Percentiles rank a stretch among this genome's conserved stretches.
These are phyloP conservation scores for Rhea pennata DNA, from an alignment of 2,113 vertebrate species.

Conservation along the genomic window DNA sequence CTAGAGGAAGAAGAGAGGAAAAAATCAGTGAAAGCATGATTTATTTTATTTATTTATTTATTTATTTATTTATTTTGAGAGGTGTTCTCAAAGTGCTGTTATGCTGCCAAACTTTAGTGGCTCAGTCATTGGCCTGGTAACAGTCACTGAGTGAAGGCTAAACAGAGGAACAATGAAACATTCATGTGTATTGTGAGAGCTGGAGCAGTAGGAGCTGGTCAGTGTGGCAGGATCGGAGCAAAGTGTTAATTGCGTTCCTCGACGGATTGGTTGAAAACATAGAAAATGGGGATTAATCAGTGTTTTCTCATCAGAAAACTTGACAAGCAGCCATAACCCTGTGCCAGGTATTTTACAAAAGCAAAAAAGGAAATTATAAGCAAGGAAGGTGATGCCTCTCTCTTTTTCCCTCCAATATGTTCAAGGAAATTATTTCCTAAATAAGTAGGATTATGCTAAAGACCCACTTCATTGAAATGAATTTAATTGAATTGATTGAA, in stretches of 20 bases:
- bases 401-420: neutral
- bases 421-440: neutral
- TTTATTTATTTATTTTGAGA: neutral
- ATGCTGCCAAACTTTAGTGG: slow-evolving; percentile 1
- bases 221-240: slow-evolving; percentile 32
- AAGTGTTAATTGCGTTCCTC: slow-evolving; percentile 36
- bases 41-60: neutral
- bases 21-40: slow-evolving; percentile 7
- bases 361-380: neutral
- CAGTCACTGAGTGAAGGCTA: neutral
- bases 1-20: neutral
- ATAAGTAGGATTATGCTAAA: neutral
- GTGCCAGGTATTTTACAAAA: neutral
- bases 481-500: neutral
- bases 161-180: slow-evolving; percentile 36
- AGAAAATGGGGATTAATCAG: neutral
- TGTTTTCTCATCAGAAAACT: neutral
- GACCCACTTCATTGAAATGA: neutral
- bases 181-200: neutral
- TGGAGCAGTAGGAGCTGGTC: neutral
- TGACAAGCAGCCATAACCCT: neutral
- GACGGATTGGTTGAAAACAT: neutral
- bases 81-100: slow-evolving; percentile 5
- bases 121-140: neutral
- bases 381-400: neutral